phyloP scores from a whole-genome alignment of 1,140 invertebrate genomes.

The Eumaeus atala region DNA sequence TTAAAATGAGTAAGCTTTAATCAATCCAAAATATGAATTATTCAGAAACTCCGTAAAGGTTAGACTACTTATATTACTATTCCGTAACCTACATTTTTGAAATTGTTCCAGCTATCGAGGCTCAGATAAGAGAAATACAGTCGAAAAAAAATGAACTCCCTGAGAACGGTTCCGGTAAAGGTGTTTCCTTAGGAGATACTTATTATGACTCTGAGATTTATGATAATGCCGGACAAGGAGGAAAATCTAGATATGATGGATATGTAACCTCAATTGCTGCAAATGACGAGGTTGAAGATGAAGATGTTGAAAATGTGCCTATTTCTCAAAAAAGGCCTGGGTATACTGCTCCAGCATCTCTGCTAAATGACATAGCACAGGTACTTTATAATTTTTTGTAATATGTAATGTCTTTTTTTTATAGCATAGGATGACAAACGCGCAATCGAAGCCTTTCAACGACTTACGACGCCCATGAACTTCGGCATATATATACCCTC shows the following conservation, averaged over 20 bases:
- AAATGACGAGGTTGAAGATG: constrained; percentile 93
- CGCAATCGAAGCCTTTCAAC: too few species aligned
- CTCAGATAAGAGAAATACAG: constrained; percentile 93
- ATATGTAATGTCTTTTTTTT: too few species aligned
- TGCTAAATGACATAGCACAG: constrained; percentile 92
- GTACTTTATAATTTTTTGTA: constrained; percentile 71
- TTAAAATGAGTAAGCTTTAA: too few species aligned
- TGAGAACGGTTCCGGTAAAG: constrained; percentile 76
- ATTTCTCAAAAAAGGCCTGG: constrained; percentile 81
- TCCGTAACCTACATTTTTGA: neutral
- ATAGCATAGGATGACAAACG: too few species aligned
- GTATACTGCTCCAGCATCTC: constrained; percentile 89
- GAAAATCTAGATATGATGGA: constrained; percentile 90
- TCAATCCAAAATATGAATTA: too few species aligned
- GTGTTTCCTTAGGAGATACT: constrained; percentile 91
- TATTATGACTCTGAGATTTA: constrained; percentile 96
- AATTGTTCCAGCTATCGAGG: constrained; percentile 88
- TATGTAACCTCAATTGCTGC: constrained; percentile 97
- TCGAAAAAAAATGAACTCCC: constrained; percentile 87
- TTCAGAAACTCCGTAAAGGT: too few species aligned
- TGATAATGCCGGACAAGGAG: constrained; percentile 77
- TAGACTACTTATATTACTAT: neutral
- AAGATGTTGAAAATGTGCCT: constrained; percentile 89
- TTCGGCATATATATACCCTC: too few species aligned
- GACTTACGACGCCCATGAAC: too few species aligned